phyloP scores from a whole-genome alignment of 2,888 invertebrate genomes.

The Epinotia ramella region DNA sequence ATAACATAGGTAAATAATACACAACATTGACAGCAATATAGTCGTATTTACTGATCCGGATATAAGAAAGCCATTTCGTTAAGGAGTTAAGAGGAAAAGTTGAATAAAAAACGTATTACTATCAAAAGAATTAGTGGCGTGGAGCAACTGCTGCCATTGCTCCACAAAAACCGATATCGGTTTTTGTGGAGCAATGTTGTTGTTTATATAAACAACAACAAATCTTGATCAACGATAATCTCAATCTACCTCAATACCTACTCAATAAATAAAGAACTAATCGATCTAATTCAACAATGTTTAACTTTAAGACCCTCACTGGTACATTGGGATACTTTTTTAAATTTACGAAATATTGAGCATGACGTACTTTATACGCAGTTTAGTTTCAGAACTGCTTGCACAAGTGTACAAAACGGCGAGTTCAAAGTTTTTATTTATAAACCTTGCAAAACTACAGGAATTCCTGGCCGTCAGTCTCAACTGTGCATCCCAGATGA shows the following conservation, averaged over 20 bases:
- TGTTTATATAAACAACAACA: too few relatives aligned
- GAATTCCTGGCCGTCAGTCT: conserved; percentile 8
- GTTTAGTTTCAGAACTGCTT: not conserved
- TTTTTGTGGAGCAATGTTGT: too few relatives aligned
- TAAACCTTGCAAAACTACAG: conserved; percentile 20
- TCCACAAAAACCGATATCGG: conserved; percentile 4
- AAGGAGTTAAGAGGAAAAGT: not conserved
- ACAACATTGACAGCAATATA: not conserved
- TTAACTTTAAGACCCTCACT: not conserved
- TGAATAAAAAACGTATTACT: not conserved
- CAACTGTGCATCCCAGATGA: conserved; percentile 25
- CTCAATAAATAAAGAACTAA: too few relatives aligned
- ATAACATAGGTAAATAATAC: too few relatives aligned
- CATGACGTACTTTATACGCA: not conserved
- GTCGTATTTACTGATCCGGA: not conserved
- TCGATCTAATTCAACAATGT: not conserved
- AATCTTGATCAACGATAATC: not conserved
- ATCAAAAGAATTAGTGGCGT: conserved; percentile 1
- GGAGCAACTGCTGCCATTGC: not conserved
- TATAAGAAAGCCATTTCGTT: not conserved
- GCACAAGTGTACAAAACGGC: conserved; percentile 2
- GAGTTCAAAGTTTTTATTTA: conserved; percentile 38
- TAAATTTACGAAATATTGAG: not conserved
- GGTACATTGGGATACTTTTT: not conserved
- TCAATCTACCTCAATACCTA: not conserved